Percentiles rank a stretch among this genome's conserved stretches.
Evolutionary conservation across 2,113 vertebrate species (phyloP).

Genomic region (Microcebus murinus): DNA sequence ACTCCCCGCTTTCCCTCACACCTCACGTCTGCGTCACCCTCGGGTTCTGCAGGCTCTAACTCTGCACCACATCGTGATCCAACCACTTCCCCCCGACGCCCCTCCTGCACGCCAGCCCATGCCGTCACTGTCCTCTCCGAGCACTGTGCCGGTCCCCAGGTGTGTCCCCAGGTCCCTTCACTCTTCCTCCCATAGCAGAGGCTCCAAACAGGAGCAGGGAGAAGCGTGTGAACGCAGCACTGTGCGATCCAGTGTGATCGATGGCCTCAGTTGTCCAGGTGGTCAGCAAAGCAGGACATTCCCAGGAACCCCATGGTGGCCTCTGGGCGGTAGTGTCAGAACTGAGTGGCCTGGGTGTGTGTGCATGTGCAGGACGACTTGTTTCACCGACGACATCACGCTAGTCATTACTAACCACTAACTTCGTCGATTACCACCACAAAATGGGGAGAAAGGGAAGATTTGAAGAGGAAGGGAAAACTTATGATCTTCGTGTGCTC

Average conservation of each 20-base stretch:
- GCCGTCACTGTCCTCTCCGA: not conserved
- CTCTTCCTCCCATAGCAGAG: not conserved
- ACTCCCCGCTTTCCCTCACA: not conserved
- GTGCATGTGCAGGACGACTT: accelerated
- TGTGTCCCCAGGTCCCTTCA: not conserved
- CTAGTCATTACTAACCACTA: not conserved
- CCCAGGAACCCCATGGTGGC: not conserved
- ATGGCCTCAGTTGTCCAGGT: not conserved
- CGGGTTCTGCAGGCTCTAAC: not conserved
- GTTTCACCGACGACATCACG: too few relatives aligned
- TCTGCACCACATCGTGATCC: not conserved
- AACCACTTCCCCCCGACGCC: too few relatives aligned
- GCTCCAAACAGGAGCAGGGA: not conserved
- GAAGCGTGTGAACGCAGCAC: not conserved
- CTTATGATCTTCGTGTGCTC: accelerated
- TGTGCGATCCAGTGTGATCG: not conserved
- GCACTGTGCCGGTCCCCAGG: not conserved
- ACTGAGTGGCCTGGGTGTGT: not conserved
- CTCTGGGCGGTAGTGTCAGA: not conserved
- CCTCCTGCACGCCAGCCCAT: too few relatives aligned
- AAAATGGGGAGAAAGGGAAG: not conserved
- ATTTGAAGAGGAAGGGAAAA: not conserved
- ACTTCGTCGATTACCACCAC: too few relatives aligned
- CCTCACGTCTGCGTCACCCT: accelerated
- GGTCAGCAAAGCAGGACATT: not conserved